Percentiles rank a stretch among this genome's conserved stretches.
These are phyloP conservation scores for Solea senegalensis DNA, from an alignment of 2,113 vertebrate genomes.

Conservation along the genomic window DNA sequence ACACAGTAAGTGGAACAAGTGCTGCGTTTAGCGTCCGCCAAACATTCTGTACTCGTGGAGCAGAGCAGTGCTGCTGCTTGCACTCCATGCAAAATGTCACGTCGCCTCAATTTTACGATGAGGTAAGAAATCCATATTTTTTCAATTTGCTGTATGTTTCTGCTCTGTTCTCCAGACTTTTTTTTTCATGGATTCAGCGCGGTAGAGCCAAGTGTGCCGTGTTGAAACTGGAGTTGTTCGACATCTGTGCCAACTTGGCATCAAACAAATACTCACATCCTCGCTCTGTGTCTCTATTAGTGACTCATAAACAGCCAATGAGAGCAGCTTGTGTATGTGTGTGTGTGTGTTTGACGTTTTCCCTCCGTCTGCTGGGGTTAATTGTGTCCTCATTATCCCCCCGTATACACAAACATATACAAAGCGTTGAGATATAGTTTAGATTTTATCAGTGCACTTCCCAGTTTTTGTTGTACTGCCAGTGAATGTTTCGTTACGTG, in stretches of 20 bases:
- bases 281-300: not conserved
- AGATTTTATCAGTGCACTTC: conserved; percentile 3
- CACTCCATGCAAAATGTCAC: conserved; percentile 32
- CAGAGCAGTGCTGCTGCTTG: not conserved
- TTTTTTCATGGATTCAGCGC: not conserved
- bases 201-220: not conserved
- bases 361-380: conserved; percentile 13
- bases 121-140: not conserved
- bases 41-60: conserved; percentile 18
- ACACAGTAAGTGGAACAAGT: conserved; percentile 42
- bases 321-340: conserved; percentile 1
- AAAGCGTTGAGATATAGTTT: conserved; percentile 14
- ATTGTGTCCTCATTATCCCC: not conserved
- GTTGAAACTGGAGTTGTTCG: not conserved
- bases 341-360: not conserved
- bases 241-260: not conserved
- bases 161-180: not conserved
- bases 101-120: not conserved
- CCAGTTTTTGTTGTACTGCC: too few species aligned
- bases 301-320: conserved; percentile 41
- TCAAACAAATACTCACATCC: conserved; percentile 28
- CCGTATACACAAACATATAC: not conserved
- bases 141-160: not conserved
- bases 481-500: too few species aligned
- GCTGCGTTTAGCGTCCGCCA: conserved; percentile 29